Evolutionary conservation across 2,888 invertebrate species (phyloP), one percentile per base, ranked within the genome.

Genomic region (Mactromeris polynyma): DNA sequence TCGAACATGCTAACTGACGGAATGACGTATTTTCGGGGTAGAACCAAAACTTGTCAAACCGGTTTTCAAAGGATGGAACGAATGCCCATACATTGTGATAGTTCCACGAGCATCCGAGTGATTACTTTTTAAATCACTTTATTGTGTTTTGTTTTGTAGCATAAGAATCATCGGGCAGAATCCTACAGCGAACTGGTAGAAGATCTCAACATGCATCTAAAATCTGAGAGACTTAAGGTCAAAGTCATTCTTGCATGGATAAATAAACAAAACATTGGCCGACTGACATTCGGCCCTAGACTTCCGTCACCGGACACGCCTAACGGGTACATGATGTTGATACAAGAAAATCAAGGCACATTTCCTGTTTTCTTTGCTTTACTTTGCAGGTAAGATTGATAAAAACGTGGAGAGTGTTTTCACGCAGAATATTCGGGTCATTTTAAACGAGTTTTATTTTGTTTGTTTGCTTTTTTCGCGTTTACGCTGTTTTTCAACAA

Each of bases 161-260:
- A 90, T 73, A 83, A 81, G 54, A 85, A 89, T 77, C 87, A 93
- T 69, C 51, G 58, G 51, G 90, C 90, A 2, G 85, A 90, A 4
- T 81, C 91, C 0, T 91, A 89, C 77, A 51, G 46, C 2, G 77
- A 85, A 1, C 84, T 93, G 2, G 80, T 90, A 2, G 80, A 80
- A 2, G 90, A 93, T 36, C 88, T 93, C 26, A 91, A 89, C 1
- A 51, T 80, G 31, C 80, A 73, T 21, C 31, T 90, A 21, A 83
- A 83, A 9, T 90, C 86, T 21, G 93, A 93, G 17, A 64, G 89
- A 26, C 33, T 90, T 31, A 92, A 91, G 79, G 92, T 93, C 21
- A 89, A 90, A 84, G 89, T 89, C 21, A 90, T 93, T 33, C 81
- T 93, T n/a, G 88, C 90, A 0, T 93, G 93, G 93, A 89, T 93